Conservation (phyloP, 2,888 invertebrate species). For the Poecilus cupreus region DNA sequence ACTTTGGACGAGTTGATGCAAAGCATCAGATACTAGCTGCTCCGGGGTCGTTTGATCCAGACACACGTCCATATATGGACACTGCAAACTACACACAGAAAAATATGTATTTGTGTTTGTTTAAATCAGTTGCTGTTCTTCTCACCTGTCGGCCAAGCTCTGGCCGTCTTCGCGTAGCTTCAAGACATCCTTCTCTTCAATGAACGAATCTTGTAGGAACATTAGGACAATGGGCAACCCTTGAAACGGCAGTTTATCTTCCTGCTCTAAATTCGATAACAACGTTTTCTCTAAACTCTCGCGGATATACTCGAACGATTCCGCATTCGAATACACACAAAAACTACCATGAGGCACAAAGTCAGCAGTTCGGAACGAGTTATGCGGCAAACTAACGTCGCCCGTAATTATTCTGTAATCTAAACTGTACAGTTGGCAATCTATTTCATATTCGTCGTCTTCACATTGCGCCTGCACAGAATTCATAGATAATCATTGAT, state of each 20-base stretch:
- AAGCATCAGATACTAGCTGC: slow-evolving; percentile 81
- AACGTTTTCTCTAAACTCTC: slow-evolving; percentile 94
- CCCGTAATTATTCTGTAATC: slow-evolving; percentile 92
- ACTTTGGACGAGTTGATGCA: slow-evolving; percentile 84
- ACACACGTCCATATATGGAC: slow-evolving; percentile 89
- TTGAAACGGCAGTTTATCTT: slow-evolving; percentile 91
- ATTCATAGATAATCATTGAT: slow-evolving; percentile 6
- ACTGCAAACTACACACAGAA: slow-evolving; percentile 79
- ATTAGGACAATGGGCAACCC: slow-evolving; percentile 91
- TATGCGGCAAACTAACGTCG: slow-evolving; percentile 86
- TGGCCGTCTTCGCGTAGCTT: slow-evolving; percentile 92
- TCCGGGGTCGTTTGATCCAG: slow-evolving; percentile 80
- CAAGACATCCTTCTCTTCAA: slow-evolving; percentile 90
- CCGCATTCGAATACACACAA: slow-evolving; percentile 92
- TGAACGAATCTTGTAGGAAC: slow-evolving; percentile 88
- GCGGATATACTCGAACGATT: slow-evolving; percentile 93
- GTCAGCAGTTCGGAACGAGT: slow-evolving; percentile 88
- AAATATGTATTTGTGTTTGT: too few relatives aligned
- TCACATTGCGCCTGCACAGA: slow-evolving; percentile 84
- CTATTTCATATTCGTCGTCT: slow-evolving; percentile 89
- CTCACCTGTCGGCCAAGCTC: slow-evolving; percentile 89
- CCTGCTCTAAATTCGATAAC: slow-evolving; percentile 90
- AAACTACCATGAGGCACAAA: slow-evolving; percentile 94
- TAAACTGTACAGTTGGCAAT: slow-evolving; percentile 86
- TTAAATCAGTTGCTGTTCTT: too few relatives aligned